Evolutionary conservation across 2,797 vertebrate genomes (phyloP).

Genomic region (Clarias fuscus): DNA sequence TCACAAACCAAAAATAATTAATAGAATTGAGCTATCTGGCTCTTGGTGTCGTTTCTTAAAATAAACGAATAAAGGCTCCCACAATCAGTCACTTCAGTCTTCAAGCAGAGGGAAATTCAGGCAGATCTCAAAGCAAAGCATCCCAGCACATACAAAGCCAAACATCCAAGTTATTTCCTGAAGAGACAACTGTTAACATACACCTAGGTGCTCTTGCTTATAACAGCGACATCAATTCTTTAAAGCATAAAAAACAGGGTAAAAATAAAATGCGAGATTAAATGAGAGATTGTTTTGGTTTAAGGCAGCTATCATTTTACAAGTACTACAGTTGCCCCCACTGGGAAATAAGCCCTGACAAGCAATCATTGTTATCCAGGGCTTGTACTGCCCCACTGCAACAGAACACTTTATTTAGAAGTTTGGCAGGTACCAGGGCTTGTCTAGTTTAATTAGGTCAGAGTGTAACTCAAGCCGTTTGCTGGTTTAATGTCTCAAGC

Average conservation of each 20-base stretch:
- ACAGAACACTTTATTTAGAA: slow-evolving; percentile 67
- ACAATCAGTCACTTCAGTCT: background rate
- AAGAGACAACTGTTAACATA: slow-evolving; percentile 42
- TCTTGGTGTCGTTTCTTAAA: background rate
- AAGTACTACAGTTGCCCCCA: slow-evolving; percentile 55
- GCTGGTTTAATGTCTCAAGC: slow-evolving; percentile 64
- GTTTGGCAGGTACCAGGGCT: slow-evolving; percentile 67
- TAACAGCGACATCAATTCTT: slow-evolving; percentile 44
- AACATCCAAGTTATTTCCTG: slow-evolving; percentile 53
- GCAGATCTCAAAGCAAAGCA: background rate
- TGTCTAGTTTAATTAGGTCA: slow-evolving; percentile 74
- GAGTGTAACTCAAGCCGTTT: slow-evolving; percentile 68
- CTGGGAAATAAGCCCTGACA: slow-evolving; percentile 67
- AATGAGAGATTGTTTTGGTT: slow-evolving; percentile 57
- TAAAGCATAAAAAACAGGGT: slow-evolving; percentile 14
- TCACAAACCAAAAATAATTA: background rate
- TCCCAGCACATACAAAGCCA: slow-evolving; percentile 4
- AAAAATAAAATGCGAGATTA: slow-evolving; percentile 42
- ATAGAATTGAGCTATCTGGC: background rate
- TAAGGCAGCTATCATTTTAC: slow-evolving; percentile 64
- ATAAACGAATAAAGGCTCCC: background rate
- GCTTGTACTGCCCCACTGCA: slow-evolving; percentile 61
- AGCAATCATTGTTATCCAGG: slow-evolving; percentile 59
- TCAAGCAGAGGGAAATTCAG: background rate
- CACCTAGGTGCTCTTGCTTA: slow-evolving; percentile 10